A percentile compares a stretch with the other conserved stretches of the same genome.
Conservation (phyloP, 1,140 invertebrate genomes). For the Cephus cinctus region DNA sequence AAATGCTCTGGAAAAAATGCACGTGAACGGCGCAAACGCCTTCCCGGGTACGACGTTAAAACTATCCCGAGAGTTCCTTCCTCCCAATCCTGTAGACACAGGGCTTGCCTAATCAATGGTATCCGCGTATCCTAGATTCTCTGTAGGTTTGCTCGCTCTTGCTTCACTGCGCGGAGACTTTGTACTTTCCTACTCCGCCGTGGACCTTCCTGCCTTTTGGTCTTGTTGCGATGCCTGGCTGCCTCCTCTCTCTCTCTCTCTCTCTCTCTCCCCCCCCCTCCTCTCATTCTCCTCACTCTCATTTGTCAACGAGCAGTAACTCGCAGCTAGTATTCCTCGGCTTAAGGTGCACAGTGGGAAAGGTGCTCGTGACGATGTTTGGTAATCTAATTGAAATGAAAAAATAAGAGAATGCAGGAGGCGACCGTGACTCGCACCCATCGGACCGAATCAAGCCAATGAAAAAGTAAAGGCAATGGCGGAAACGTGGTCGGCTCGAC, state of each 20-base stretch:
- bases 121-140: too few relatives aligned
- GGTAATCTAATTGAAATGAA: not conserved
- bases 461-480: too few relatives aligned
- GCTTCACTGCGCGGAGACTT: too few relatives aligned
- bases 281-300: constrained; percentile 1
- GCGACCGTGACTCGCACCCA: constrained; percentile 1
- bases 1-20: constrained; percentile 38
- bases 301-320: not conserved
- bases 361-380: constrained; percentile 3
- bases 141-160: too few relatives aligned
- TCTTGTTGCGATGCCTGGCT: too few relatives aligned
- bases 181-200: too few relatives aligned
- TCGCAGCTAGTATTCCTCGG: too few relatives aligned
- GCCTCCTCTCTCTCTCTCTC: not conserved
- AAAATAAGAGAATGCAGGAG: not conserved
- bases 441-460: constrained; percentile 4
- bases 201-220: too few relatives aligned
- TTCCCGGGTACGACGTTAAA: too few relatives aligned
- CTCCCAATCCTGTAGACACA: not conserved
- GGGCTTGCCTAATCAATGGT: too few relatives aligned
- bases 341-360: constrained; percentile 9
- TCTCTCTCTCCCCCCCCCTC: constrained; percentile 7
- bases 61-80: too few relatives aligned
- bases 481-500: too few relatives aligned
- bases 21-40: not conserved